These are phyloP conservation scores for Dryoscopus gambensis DNA, from an alignment of 2,113 vertebrate genomes.

Conservation along the genomic window DNA sequence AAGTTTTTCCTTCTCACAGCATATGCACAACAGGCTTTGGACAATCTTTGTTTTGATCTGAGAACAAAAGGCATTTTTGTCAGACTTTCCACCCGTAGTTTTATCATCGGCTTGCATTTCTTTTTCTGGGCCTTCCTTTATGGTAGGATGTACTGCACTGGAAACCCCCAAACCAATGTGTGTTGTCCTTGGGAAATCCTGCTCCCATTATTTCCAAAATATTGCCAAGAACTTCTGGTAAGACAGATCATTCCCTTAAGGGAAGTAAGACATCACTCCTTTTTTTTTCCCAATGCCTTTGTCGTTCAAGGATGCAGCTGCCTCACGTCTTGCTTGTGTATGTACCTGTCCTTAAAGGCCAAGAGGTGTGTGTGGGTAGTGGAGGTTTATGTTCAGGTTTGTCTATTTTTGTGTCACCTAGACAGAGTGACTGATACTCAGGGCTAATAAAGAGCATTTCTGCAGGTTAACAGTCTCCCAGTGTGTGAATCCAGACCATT, in stretches of 20 bases:
- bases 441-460: not conserved
- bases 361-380: not conserved
- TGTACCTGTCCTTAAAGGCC: not conserved
- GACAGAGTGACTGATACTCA: not conserved
- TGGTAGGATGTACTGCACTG: not conserved
- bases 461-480: not conserved
- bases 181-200: not conserved
- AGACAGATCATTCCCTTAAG: not conserved
- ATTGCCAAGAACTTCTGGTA: not conserved
- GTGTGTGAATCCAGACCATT: not conserved
- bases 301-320: not conserved
- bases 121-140: not conserved
- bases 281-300: not conserved
- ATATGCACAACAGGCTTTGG: not conserved
- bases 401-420: not conserved
- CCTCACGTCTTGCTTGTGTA: not conserved
- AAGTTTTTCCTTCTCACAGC: not conserved
- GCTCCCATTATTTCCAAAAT: not conserved
- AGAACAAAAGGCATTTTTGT: not conserved
- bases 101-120: not conserved
- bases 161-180: not conserved
- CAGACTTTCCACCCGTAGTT: not conserved
- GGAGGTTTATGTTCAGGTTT: not conserved
- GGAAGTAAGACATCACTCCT: not conserved
- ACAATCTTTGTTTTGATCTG: not conserved